Conservation (phyloP, 1,140 invertebrate genomes). For the Trypoxylus dichotomus region DNA sequence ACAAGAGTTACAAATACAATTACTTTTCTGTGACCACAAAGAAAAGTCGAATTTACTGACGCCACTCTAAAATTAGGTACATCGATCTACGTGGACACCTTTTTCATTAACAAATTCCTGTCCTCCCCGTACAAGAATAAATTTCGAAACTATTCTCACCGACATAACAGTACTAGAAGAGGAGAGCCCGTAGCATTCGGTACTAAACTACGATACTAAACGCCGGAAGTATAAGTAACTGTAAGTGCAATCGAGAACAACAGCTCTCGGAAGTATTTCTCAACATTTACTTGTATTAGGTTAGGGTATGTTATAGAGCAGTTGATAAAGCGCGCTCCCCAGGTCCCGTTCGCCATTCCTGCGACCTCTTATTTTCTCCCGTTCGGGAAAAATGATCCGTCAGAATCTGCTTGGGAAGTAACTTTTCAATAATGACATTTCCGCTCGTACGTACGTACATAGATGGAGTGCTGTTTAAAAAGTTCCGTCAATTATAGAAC, state of each 20-base stretch:
- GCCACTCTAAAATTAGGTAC: too few relatives aligned
- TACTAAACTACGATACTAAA: neutral
- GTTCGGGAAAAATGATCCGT: neutral
- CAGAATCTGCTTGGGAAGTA: neutral
- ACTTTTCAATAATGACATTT: neutral
- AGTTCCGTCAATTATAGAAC: neutral
- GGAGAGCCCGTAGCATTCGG: neutral
- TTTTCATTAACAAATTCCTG: too few relatives aligned
- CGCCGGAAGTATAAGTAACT: conserved; percentile 15
- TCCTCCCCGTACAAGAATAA: too few relatives aligned
- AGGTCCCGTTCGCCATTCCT: neutral
- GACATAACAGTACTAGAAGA: neutral
- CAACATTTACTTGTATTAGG: conserved; percentile 24
- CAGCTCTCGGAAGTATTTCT: conserved; percentile 18
- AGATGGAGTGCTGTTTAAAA: neutral
- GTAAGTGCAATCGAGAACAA: conserved; percentile 16
- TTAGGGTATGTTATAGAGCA: neutral
- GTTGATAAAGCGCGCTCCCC: neutral
- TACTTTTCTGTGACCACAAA: too few relatives aligned
- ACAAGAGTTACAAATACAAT: too few relatives aligned
- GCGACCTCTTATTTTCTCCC: neutral
- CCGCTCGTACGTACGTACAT: neutral
- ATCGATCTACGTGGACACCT: too few relatives aligned
- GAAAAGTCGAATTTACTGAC: too few relatives aligned
- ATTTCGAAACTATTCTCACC: neutral